Percentiles rank a stretch among this genome's conserved stretches.
phyloP scores from a whole-genome alignment of 2,113 vertebrate genomes.

The Syrrhaptes paradoxus region DNA sequence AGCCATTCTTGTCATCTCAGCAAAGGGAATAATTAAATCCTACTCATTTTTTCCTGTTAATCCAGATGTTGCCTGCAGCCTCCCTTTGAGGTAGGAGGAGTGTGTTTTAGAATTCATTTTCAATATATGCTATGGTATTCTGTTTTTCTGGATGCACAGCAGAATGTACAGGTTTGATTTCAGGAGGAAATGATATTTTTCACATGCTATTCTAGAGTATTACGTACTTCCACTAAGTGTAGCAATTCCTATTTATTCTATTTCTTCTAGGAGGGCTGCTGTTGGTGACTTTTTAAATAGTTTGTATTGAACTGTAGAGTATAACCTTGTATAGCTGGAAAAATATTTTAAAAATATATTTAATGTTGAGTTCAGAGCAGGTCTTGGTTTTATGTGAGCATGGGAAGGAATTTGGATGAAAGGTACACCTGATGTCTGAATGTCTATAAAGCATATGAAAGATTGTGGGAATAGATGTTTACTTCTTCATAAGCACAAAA shows the following conservation, averaged over 20 bases:
- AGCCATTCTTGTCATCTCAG: background rate
- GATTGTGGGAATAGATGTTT: background rate
- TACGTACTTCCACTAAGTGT: background rate
- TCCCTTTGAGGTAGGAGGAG: background rate
- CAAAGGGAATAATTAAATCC: conserved; percentile 21
- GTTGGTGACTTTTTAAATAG: background rate
- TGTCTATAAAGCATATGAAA: background rate
- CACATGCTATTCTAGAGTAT: background rate
- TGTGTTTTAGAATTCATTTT: background rate
- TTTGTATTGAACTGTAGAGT: background rate
- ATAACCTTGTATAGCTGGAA: background rate
- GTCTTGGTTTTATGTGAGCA: background rate
- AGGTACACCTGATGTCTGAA: background rate
- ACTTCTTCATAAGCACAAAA: background rate
- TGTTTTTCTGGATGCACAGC: background rate
- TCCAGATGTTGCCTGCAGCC: background rate
- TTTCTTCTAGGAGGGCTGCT: background rate
- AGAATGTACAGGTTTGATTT: background rate
- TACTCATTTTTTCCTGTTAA: background rate
- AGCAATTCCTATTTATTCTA: background rate
- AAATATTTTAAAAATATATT: background rate
- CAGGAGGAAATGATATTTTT: background rate
- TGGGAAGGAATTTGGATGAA: background rate
- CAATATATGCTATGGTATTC: background rate
- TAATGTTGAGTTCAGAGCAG: background rate